phyloP scores from a whole-genome alignment of 2,797 vertebrate genomes.

The Malacoctenus gilli region DNA sequence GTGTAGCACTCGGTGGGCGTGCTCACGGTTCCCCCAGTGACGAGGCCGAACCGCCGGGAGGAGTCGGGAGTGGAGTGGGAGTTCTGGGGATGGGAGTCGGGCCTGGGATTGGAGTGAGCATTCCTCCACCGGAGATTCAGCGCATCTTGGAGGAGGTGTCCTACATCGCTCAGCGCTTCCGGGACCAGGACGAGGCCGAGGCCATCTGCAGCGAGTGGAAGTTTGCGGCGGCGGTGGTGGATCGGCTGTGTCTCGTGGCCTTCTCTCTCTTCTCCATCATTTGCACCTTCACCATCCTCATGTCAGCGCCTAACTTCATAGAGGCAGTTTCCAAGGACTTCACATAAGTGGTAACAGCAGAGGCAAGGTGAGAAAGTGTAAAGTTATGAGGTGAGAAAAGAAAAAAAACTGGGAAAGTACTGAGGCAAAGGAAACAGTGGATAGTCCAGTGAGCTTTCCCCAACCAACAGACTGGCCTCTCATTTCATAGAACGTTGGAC shows the following conservation, averaged over 20 bases:
- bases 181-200: slow-evolving; percentile 88
- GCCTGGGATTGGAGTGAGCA: slow-evolving; percentile 41
- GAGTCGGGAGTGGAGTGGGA: slow-evolving; percentile 66
- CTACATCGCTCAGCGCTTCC: slow-evolving; percentile 88
- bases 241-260: slow-evolving; percentile 90
- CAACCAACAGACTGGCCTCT: slow-evolving; percentile 2
- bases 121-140: slow-evolving; percentile 83
- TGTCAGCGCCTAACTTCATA: slow-evolving; percentile 93
- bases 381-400: not conserved
- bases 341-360: slow-evolving; percentile 73
- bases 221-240: slow-evolving; percentile 92
- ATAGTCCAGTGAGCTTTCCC: too few relatives aligned
- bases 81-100: slow-evolving; percentile 53
- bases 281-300: slow-evolving; percentile 92
- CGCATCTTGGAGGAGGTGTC: slow-evolving; percentile 90
- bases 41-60: slow-evolving; percentile 73
- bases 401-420: not conserved
- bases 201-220: slow-evolving; percentile 93
- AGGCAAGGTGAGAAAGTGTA: slow-evolving; percentile 4
- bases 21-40: slow-evolving; percentile 71
- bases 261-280: slow-evolving; percentile 93
- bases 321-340: slow-evolving; percentile 94
- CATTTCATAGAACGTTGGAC: slow-evolving; percentile 4
- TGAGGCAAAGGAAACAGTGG: too few relatives aligned
- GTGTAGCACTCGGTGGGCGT: slow-evolving; percentile 79